A percentile compares a stretch with the other conserved stretches of the same genome.
These are phyloP conservation scores for Macaca nemestrina DNA, from an alignment of 2,113 vertebrate genomes.

Conservation along the genomic window DNA sequence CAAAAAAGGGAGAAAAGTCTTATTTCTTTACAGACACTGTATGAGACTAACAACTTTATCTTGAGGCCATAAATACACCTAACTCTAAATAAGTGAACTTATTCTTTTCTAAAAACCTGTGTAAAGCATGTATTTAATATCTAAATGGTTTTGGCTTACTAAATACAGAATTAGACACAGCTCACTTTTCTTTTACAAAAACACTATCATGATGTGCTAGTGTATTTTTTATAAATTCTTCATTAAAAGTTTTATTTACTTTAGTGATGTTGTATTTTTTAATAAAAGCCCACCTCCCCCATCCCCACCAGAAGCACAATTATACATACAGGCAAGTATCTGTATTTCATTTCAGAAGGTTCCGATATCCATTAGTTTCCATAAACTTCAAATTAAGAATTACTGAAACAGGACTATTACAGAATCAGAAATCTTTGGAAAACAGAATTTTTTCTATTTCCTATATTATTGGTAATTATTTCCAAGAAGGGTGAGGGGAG, in stretches of 20 bases:
- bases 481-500: neutral
- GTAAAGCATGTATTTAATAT: neutral
- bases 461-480: neutral
- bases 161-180: neutral
- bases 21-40: neutral
- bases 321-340: neutral
- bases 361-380: neutral
- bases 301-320: neutral
- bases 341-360: neutral
- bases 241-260: neutral
- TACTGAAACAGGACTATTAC: neutral
- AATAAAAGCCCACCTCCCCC: neutral
- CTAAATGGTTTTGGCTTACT: neutral
- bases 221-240: neutral
- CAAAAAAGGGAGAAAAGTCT: neutral
- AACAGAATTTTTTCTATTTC: neutral
- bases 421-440: neutral
- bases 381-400: neutral
- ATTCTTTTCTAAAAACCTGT: neutral
- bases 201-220: neutral
- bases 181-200: neutral
- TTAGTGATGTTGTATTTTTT: too few relatives aligned
- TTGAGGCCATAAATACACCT: neutral
- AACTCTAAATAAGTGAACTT: neutral
- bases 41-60: neutral